Conservation (phyloP, 2,797 vertebrate genomes). For the Atherinosoma microstoma region DNA sequence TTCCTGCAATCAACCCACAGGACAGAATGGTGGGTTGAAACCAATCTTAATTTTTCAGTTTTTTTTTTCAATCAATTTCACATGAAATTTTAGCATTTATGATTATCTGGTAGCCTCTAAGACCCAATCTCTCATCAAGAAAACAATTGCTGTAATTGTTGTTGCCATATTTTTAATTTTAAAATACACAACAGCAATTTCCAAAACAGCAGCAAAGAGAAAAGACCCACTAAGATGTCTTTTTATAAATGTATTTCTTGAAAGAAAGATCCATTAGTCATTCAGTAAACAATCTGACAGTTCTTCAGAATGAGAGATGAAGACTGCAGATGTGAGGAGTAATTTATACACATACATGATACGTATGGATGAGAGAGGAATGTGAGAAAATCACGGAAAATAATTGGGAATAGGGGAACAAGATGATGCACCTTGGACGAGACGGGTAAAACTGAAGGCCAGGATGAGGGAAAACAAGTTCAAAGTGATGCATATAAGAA, state of each 20-base stretch:
- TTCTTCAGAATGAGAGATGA: not conserved
- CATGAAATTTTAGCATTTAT: not conserved
- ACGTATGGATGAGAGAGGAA: not conserved
- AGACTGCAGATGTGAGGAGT: not conserved
- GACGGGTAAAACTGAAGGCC: not conserved
- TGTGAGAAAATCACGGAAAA: not conserved
- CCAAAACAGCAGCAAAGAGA: no score
- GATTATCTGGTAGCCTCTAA: not conserved
- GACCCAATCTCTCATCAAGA: not conserved
- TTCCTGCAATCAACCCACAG: constrained; percentile 92
- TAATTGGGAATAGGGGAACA: not conserved
- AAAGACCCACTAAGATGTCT: no score
- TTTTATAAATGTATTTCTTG: no score
- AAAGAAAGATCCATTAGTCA: not conserved
- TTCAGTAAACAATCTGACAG: not conserved
- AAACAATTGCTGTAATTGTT: not conserved
- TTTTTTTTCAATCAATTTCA: not conserved
- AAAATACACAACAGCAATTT: no score
- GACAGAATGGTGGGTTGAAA: constrained; percentile 92
- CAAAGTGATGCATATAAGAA: no score
- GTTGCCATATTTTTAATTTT: not conserved
- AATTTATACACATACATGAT: not conserved
- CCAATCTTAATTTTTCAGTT: not conserved
- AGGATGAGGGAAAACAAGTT: no score
- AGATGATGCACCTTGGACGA: not conserved